Conservation (phyloP, 2,888 invertebrate species). For the Amorpha juglandis region DNA sequence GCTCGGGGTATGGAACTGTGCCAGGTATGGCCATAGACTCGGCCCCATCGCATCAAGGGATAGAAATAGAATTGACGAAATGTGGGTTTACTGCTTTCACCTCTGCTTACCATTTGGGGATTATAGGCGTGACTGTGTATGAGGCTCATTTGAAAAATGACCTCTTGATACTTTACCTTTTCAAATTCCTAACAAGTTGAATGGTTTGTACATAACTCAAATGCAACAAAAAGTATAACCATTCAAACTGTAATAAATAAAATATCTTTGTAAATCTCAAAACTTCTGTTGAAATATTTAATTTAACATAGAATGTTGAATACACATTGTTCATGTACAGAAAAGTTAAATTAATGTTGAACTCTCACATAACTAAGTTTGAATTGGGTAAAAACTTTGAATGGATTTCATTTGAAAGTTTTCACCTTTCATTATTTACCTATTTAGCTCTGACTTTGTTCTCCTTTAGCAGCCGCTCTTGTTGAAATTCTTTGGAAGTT, state of each 20-base stretch:
- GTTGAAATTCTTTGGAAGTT: conserved; percentile 60
- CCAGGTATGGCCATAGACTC: too few species aligned
- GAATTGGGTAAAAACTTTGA: conserved; percentile 64
- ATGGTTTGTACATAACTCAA: too few species aligned
- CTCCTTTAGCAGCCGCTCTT: conserved; percentile 47
- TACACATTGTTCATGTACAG: conserved; percentile 42
- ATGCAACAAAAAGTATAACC: neutral
- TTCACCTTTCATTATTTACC: conserved; percentile 66
- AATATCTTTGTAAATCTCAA: conserved; percentile 5
- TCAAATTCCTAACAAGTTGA: too few species aligned
- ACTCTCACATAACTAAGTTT: conserved; percentile 56
- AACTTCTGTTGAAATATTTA: conserved; percentile 14
- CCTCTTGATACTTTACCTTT: too few species aligned
- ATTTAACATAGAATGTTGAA: conserved; percentile 26
- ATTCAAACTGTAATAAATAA: neutral
- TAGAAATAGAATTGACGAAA: too few species aligned
- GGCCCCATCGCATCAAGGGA: too few species aligned
- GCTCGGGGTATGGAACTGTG: too few species aligned
- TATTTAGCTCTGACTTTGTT: conserved; percentile 66
- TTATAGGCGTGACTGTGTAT: too few species aligned
- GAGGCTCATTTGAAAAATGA: too few species aligned
- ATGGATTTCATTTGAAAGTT: conserved; percentile 72
- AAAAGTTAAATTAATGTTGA: conserved; percentile 62
- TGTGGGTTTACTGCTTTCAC: too few species aligned
- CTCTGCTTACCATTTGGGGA: too few species aligned